Conservation (phyloP, 2,113 vertebrate species). For the Arenaria interpres region DNA sequence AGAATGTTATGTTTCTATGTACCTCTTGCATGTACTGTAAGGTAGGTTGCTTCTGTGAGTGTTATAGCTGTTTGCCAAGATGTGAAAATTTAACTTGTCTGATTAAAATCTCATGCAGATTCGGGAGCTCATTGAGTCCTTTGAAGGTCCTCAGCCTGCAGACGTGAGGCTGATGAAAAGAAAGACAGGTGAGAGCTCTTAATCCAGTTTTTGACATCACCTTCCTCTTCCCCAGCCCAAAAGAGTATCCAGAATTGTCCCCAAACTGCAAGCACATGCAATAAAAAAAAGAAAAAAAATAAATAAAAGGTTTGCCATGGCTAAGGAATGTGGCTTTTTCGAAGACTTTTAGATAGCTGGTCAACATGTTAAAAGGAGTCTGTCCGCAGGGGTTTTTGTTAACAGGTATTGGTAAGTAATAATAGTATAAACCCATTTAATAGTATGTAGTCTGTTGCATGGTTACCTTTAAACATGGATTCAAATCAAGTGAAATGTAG, state of each 20-base stretch:
- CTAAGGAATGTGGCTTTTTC: constrained; percentile 84
- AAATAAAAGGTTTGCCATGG: constrained; percentile 88
- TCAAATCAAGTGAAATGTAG: constrained; percentile 71
- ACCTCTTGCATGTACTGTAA: background rate
- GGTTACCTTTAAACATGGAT: constrained; percentile 79
- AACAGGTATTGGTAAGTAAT: constrained; percentile 79
- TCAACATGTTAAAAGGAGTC: constrained; percentile 71
- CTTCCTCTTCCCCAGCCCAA: constrained; percentile 83
- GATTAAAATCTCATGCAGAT: constrained; percentile 79
- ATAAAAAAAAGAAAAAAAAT: constrained; percentile 75
- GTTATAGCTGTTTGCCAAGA: background rate
- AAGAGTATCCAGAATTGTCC: constrained; percentile 82
- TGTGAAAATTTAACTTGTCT: constrained; percentile 24
- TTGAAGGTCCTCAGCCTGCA: constrained; percentile 96
- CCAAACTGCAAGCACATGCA: constrained; percentile 85
- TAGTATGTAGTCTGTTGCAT: constrained; percentile 79
- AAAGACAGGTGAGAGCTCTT: constrained; percentile 95
- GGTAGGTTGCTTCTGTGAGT: background rate
- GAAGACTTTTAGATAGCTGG: constrained; percentile 77
- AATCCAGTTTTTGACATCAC: constrained; percentile 66
- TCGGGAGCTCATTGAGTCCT: constrained; percentile 90
- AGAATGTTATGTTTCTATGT: background rate
- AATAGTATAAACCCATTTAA: constrained; percentile 68
- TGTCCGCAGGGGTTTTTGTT: constrained; percentile 70
- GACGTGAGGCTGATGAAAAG: constrained; percentile 98